phyloP scores from a whole-genome alignment of 1,140 invertebrate genomes.

The Capitella teleta region DNA sequence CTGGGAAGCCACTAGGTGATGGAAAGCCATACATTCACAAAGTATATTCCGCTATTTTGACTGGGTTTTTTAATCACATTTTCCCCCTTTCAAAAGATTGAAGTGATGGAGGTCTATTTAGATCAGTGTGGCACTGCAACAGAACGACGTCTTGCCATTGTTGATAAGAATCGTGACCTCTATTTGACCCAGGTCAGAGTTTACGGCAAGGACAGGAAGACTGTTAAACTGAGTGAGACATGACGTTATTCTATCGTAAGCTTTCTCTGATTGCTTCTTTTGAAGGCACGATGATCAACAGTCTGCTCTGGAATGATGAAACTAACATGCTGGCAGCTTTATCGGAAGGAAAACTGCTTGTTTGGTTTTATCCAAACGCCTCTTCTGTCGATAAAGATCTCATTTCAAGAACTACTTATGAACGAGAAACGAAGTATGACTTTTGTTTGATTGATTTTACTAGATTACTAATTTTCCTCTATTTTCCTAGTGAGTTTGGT shows the following conservation, averaged over 20 bases:
- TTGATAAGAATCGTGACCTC: conserved; percentile 72
- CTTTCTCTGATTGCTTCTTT: neutral
- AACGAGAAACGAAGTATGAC: conserved; percentile 53
- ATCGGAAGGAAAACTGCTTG: conserved; percentile 62
- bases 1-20: conserved; percentile 58
- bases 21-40: conserved; percentile 50
- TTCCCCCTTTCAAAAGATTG: conserved; percentile 36
- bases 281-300: conserved; percentile 62
- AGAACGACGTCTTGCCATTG: conserved; percentile 62
- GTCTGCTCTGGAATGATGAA: conserved; percentile 68
- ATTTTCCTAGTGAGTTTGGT: conserved; percentile 57
- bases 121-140: conserved; percentile 62
- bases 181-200: conserved; percentile 60
- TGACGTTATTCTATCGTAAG: neutral
- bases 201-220: conserved; percentile 47
- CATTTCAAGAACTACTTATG: conserved; percentile 51
- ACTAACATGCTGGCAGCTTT: conserved; percentile 74
- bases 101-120: conserved; percentile 60
- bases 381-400: conserved; percentile 64
- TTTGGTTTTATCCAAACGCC: conserved; percentile 76
- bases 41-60: conserved; percentile 21
- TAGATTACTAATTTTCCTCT: too few relatives aligned
- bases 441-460: neutral
- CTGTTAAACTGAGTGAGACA: conserved; percentile 61
- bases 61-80: neutral